Evolutionary conservation across 2,113 vertebrate genomes (phyloP), one percentile per base, ranked within the genome.

Genomic region (Mormyrus iriodes): DNA sequence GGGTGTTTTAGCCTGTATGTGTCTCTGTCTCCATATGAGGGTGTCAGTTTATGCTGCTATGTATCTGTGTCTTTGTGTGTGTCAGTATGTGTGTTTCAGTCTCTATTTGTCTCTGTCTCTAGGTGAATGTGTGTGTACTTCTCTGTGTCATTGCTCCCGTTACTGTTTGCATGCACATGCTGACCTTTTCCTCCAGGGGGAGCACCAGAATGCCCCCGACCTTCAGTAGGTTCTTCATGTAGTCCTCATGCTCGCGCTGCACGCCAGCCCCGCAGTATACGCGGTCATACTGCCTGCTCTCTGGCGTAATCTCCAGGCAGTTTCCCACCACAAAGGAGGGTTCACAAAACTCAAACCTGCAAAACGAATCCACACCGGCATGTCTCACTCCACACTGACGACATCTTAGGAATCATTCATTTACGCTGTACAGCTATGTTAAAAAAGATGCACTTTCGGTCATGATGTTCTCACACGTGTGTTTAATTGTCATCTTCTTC

Each of bases 241-340:
- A 99, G 35, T 97, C 97, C 92, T 99, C 97, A 0, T 99, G 98
- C 10, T 99, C 97, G 65, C 97, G 98, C 94, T 99, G 98, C 21
- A 99, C 98, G 0, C 98, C 98, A 0, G 98, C 98, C 0, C 98
- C 98, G 13, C 98, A 99, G 93, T 99, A 99, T 4, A 99, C 98
- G 24, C 98, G 92, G 91, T 99, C 98, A 10, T 99, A 99, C 93
- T 97, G 97, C 52, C 96, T 96, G 88, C 96, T 97, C 88, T 98
- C 98, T 0, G 96, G 96, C 48, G 97, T 96, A 35, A 99, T 97
- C 94, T 99, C 98, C 89, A 99, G 94, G 69, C 98, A 99, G 91
- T 99, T 99, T 1, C 98, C 98, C 39, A 92, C 95, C 86, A 99
- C 98, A 82, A 99, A 99, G 21, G 96, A 97, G 0, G 98, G 98